Evolutionary conservation across 2,888 invertebrate genomes (phyloP).

Genomic region (Cristatella mucedo): DNA sequence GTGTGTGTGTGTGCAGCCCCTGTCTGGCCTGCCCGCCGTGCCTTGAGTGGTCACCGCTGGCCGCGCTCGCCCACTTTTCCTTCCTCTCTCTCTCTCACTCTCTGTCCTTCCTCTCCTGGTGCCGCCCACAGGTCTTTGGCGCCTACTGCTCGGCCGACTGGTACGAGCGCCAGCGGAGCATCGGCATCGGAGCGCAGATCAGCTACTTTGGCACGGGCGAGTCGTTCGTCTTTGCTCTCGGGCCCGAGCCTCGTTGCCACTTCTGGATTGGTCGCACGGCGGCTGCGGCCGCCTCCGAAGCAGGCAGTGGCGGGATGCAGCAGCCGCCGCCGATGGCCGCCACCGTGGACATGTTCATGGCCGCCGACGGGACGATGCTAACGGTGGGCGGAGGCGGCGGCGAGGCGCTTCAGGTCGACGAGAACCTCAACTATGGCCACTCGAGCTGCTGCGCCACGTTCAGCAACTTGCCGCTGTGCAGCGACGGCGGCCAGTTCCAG

Average conservation of each 20-base stretch:
- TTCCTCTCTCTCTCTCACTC: too few relatives aligned
- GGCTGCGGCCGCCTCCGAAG: too few relatives aligned
- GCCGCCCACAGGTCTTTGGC: slow-evolving; percentile 86
- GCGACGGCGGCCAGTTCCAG: slow-evolving; percentile 70
- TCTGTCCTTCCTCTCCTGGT: too few relatives aligned
- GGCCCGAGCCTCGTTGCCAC: slow-evolving; percentile 76
- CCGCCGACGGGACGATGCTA: slow-evolving; percentile 82
- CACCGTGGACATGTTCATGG: slow-evolving; percentile 84
- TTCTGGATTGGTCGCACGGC: slow-evolving; percentile 81
- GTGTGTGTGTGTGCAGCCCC: too few relatives aligned
- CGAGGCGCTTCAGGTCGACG: slow-evolving; percentile 50
- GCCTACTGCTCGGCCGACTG: slow-evolving; percentile 87
- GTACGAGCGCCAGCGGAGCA: slow-evolving; percentile 65
- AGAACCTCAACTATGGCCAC: slow-evolving; percentile 79
- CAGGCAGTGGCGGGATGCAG: too few relatives aligned
- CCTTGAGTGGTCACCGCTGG: too few relatives aligned
- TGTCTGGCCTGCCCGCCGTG: too few relatives aligned
- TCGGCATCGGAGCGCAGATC: slow-evolving; percentile 64
- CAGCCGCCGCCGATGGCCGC: slow-evolving; percentile 43
- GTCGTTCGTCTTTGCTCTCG: slow-evolving; percentile 78
- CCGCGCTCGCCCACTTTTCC: too few relatives aligned
- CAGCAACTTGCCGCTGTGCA: slow-evolving; percentile 81
- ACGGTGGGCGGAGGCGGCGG: slow-evolving; percentile 90
- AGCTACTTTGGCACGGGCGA: slow-evolving; percentile 95
- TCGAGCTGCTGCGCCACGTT: slow-evolving; percentile 88